A percentile compares a stretch with the other conserved stretches of the same genome.
Evolutionary conservation across 2,797 vertebrate genomes (phyloP).

Genomic region (Myiotriccus ornatus): DNA sequence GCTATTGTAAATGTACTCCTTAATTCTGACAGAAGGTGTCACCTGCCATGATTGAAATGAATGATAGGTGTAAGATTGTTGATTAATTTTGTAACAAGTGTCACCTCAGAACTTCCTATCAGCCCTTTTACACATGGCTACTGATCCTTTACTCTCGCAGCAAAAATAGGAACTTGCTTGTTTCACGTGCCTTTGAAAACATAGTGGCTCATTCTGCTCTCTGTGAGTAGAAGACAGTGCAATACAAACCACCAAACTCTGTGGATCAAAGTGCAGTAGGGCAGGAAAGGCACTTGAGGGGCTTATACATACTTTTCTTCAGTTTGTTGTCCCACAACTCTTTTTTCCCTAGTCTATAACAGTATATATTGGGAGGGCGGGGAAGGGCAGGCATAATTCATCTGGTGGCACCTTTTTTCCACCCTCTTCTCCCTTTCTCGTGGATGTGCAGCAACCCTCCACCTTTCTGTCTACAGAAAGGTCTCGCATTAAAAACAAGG

Average conservation of each 20-base stretch:
- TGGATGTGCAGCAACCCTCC: neutral
- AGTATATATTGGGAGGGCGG: neutral
- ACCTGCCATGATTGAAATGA: slow-evolving; percentile 28
- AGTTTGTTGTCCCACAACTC: neutral
- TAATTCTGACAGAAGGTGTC: slow-evolving; percentile 26
- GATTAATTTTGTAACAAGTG: slow-evolving; percentile 46
- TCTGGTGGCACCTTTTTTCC: neutral
- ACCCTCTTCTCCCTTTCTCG: neutral
- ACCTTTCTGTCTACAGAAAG: neutral
- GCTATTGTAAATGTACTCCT: neutral
- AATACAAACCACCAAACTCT: neutral
- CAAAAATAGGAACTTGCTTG: neutral
- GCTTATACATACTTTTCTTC: neutral
- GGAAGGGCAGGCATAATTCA: neutral
- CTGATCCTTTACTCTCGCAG: accelerated
- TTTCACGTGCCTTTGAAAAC: neutral
- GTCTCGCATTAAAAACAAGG: neutral
- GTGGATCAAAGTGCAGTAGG: neutral
- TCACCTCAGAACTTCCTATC: neutral
- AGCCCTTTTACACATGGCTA: neutral
- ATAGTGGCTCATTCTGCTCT: neutral
- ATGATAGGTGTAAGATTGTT: neutral
- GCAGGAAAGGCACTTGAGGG: neutral
- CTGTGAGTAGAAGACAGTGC: neutral
- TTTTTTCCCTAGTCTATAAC: neutral